A percentile compares a stretch with the other conserved stretches of the same genome.
Conservation (phyloP, 1,140 invertebrate genomes). For the Apis cerana region DNA sequence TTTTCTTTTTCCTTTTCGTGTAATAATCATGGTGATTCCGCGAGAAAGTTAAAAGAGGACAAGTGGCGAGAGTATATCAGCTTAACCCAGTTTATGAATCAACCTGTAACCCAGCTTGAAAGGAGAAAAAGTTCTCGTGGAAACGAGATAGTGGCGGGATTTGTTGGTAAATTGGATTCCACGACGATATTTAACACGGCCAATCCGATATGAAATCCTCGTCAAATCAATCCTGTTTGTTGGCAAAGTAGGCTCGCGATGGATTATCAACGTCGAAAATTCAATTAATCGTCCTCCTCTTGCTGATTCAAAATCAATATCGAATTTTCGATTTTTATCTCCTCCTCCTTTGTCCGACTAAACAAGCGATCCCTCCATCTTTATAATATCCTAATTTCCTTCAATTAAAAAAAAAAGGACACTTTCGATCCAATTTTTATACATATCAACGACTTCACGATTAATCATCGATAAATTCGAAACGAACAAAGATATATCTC, state of each 20-base stretch:
- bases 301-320: background rate
- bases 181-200: background rate
- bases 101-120: background rate
- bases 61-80: background rate
- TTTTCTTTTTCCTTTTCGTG: background rate
- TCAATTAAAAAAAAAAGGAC: no score
- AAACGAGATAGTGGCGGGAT: background rate
- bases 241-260: background rate
- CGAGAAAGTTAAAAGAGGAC: background rate
- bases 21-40: background rate
- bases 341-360: no score
- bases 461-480: no score
- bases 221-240: conserved; percentile 2
- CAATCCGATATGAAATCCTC: background rate
- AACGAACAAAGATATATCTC: no score
- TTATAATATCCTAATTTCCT: no score
- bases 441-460: no score
- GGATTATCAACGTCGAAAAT: conserved; percentile 9
- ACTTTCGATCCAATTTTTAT: no score
- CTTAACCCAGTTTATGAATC: background rate
- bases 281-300: background rate
- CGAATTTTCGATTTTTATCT: background rate
- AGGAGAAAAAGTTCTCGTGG: background rate
- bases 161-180: conserved; percentile 28
- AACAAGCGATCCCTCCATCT: no score